These are phyloP conservation scores for Brachypteracias leptosomus DNA, from an alignment of 2,113 vertebrate genomes.

Conservation along the genomic window DNA sequence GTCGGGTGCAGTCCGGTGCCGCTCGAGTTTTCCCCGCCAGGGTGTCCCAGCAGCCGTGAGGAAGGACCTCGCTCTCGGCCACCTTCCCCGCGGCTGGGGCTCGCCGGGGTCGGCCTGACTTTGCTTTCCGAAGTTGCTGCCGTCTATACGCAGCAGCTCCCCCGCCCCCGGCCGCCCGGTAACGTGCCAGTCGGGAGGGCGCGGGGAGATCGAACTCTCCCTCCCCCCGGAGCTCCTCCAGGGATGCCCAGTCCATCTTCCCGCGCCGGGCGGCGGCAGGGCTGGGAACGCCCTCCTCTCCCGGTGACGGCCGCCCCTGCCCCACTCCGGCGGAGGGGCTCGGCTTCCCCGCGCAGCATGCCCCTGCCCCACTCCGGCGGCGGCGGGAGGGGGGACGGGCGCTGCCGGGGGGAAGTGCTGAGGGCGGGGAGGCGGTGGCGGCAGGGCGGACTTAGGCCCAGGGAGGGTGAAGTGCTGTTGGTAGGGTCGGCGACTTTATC, in stretches of 20 bases:
- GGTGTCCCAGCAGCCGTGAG: not conserved
- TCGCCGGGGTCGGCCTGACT: not conserved
- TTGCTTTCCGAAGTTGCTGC: not conserved
- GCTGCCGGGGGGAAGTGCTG: not conserved
- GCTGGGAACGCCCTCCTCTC: not conserved
- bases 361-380: not conserved
- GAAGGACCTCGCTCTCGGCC: not conserved
- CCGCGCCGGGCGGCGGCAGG: not conserved
- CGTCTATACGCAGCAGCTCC: not conserved
- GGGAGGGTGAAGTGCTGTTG: too few relatives aligned
- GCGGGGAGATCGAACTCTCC: too few relatives aligned
- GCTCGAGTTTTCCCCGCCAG: not conserved
- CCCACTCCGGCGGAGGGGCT: too few relatives aligned
- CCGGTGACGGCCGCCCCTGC: not conserved
- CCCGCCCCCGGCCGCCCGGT: not conserved
- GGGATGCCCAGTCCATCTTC: not conserved
- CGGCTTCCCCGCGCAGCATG: not conserved
- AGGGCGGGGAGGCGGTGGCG: not conserved
- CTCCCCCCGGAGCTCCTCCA: too few relatives aligned
- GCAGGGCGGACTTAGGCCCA: not conserved
- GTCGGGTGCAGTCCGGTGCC: not conserved
- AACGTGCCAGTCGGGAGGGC: not conserved
- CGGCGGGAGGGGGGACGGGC: not conserved
- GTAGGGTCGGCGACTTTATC: too few relatives aligned
- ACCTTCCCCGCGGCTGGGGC: not conserved